phyloP scores from a whole-genome alignment of 2,113 vertebrate genomes.

The Limnothrissa miodon region DNA sequence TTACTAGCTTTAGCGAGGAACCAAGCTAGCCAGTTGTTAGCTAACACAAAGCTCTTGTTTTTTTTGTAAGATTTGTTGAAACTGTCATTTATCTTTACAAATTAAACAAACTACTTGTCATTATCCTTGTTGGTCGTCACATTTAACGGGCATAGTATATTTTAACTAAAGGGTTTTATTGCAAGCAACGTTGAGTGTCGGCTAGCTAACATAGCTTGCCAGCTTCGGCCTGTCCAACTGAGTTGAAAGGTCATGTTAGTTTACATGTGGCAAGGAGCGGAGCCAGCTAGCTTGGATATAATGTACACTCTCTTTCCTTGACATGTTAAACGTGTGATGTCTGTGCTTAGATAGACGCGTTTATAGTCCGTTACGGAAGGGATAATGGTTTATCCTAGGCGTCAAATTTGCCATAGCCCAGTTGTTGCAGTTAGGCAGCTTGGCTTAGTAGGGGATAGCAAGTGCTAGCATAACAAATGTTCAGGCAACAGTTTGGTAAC shows the following conservation, averaged over 20 bases:
- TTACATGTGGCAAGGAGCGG: slow-evolving; percentile 32
- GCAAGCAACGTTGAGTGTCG: neutral
- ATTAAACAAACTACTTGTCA: neutral
- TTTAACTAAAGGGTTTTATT: neutral
- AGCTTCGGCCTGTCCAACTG: slow-evolving; percentile 32
- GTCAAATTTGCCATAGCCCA: neutral
- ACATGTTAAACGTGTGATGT: neutral
- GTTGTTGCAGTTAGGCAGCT: neutral
- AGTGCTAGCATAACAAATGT: slow-evolving; percentile 11
- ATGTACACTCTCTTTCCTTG: neutral
- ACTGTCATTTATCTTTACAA: neutral
- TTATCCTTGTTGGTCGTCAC: neutral
- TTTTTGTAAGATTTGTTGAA: neutral
- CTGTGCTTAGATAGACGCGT: neutral
- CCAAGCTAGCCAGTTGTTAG: neutral
- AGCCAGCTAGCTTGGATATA: neutral
- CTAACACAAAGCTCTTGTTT: neutral
- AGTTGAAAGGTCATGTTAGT: slow-evolving; percentile 48
- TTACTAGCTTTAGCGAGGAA: neutral
- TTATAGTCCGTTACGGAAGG: neutral
- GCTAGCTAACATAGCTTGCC: neutral
- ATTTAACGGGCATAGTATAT: neutral
- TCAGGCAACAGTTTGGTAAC: neutral
- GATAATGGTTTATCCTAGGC: neutral
- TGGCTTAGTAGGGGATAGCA: neutral